Evolutionary conservation across 2,797 vertebrate species (phyloP).

Genomic region (Todus mexicanus): DNA sequence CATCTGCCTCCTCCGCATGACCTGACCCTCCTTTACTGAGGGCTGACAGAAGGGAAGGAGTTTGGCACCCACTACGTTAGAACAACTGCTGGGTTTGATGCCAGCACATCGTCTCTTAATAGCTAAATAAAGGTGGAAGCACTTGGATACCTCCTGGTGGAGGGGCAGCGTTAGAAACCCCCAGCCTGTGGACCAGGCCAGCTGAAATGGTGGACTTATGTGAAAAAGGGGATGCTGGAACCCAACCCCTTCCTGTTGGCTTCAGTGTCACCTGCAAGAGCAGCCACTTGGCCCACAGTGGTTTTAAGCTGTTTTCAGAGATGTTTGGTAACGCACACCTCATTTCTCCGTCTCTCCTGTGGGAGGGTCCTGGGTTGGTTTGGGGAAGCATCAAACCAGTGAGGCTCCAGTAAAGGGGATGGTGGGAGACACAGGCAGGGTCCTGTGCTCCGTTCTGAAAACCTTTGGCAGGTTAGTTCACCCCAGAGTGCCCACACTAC

Average conservation of each 20-base stretch:
- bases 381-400: neutral
- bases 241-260: accelerated
- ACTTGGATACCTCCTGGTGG: accelerated
- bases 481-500: accelerated
- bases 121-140: neutral
- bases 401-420: neutral
- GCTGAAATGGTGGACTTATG: neutral
- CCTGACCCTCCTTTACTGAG: neutral
- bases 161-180: accelerated
- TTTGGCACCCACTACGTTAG: neutral
- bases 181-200: neutral
- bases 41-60: neutral
- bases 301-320: neutral
- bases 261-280: accelerated
- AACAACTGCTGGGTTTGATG: neutral
- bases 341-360: neutral
- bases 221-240: neutral
- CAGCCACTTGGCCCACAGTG: accelerated
- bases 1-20: accelerated
- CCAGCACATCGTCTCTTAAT: accelerated
- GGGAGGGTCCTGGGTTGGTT: accelerated
- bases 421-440: accelerated
- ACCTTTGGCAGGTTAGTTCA: neutral
- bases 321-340: accelerated
- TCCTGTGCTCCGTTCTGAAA: accelerated